These are phyloP conservation scores for Drosophila nasuta DNA, from an alignment of 1,140 invertebrate species.

Conservation along the genomic window DNA sequence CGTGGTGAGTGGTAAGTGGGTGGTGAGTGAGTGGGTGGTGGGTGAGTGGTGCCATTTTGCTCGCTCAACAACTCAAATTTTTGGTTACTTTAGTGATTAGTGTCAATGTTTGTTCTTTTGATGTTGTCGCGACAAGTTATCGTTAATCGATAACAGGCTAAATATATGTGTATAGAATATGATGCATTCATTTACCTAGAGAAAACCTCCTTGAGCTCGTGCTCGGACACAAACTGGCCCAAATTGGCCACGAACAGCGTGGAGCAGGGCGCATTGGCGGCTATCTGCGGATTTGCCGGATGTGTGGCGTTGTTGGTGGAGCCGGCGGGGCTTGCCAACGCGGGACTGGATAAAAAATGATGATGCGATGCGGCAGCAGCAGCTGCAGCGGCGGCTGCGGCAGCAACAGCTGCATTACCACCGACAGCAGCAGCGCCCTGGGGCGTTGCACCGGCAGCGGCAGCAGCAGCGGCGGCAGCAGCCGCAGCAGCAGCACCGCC, in stretches of 20 bases:
- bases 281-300: conserved; percentile 85
- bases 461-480: conserved; percentile 79
- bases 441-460: conserved; percentile 55
- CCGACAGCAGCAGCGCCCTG: conserved; percentile 50
- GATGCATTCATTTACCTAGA: conserved; percentile 90
- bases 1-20: conserved; percentile 28
- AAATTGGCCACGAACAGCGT: conserved; percentile 99
- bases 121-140: conserved; percentile 10
- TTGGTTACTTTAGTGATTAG: conserved; percentile 11
- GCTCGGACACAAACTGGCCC: conserved; percentile 97
- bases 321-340: conserved; percentile 94
- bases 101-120: conserved; percentile 20
- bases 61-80: conserved; percentile 41
- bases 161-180: neutral
- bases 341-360: conserved; percentile 92
- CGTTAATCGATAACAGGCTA: neutral
- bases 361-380: conserved; percentile 81
- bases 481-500: conserved; percentile 84
- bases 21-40: conserved; percentile 21
- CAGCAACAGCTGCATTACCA: conserved; percentile 58
- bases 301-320: conserved; percentile 88
- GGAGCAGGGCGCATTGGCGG: conserved; percentile 93
- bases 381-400: conserved; percentile 86
- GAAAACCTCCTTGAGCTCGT: conserved; percentile 98
- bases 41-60: conserved; percentile 42